Evolutionary conservation across 2,797 vertebrate genomes (phyloP).

Genomic region (Anguilla anguilla): DNA sequence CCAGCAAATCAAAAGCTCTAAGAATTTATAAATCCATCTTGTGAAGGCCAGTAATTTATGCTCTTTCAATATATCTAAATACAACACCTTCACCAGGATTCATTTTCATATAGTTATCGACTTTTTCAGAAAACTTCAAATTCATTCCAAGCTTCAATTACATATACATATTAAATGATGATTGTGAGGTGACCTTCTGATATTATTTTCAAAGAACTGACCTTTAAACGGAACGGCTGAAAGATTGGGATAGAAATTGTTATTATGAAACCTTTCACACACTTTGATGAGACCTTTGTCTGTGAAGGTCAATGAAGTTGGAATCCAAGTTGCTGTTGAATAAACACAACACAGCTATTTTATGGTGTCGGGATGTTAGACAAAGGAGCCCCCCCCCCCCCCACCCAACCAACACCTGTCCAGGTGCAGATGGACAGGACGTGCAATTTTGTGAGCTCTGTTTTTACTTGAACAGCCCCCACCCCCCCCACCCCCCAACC

Average conservation of each 20-base stretch:
- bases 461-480: neutral
- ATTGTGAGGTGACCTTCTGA: neutral
- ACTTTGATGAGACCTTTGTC: neutral
- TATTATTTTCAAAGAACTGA: neutral
- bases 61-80: neutral
- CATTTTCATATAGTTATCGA: neutral
- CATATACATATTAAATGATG: conserved; percentile 7
- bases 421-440: conserved; percentile 3
- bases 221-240: conserved; percentile 9
- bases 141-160: neutral
- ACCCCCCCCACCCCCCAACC: neutral
- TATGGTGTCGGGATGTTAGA: neutral
- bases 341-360: neutral
- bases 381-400: neutral
- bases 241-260: neutral
- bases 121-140: neutral
- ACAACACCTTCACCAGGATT: neutral
- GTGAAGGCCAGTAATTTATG: neutral
- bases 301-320: conserved; percentile 5
- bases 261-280: neutral
- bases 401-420: neutral
- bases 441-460: neutral
- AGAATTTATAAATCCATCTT: neutral
- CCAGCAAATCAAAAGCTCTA: neutral
- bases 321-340: neutral